Conservation (phyloP, 2,797 vertebrate species). For the Paratrypauchen microcephalus region DNA sequence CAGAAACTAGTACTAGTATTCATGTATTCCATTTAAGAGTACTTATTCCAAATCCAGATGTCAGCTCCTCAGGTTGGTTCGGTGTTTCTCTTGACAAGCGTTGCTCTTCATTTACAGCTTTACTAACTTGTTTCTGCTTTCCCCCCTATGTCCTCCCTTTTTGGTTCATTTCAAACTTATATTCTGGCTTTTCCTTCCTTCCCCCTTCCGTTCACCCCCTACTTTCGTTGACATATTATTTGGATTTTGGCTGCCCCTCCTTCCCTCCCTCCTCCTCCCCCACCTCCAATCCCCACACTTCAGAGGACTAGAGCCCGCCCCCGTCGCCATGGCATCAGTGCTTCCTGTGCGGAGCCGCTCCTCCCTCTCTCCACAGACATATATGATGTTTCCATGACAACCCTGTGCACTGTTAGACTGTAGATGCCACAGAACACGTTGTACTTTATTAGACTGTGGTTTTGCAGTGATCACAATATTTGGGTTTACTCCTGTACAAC, state of each 20-base stretch:
- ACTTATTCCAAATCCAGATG: neutral
- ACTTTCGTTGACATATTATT: neutral
- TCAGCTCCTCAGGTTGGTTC: conserved; percentile 17
- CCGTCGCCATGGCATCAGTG: conserved; percentile 60
- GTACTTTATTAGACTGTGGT: conserved; percentile 20
- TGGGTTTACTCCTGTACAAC: neutral
- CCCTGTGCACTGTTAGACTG: conserved; percentile 12
- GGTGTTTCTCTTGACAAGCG: conserved; percentile 28
- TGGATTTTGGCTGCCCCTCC: neutral
- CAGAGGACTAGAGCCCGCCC: conserved; percentile 75
- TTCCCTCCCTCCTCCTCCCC: conserved; percentile 3
- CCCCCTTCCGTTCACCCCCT: conserved; percentile 2
- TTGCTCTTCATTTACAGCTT: conserved; percentile 47
- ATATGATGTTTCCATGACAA: conserved; percentile 4
- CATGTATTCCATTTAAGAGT: too few species aligned
- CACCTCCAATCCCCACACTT: conserved; percentile 41
- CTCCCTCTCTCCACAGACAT: conserved; percentile 27
- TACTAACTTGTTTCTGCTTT: conserved; percentile 75
- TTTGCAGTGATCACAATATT: neutral
- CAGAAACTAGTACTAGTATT: too few species aligned
- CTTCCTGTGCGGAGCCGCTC: conserved; percentile 62
- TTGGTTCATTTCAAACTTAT: neutral
- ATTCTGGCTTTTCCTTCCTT: conserved; percentile 1
- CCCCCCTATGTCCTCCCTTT: conserved; percentile 13
- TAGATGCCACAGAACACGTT: conserved; percentile 18